Base-by-base conservation (phyloP, 1,140 invertebrate species). In the Stratiolaelaps scimitus region DNA sequence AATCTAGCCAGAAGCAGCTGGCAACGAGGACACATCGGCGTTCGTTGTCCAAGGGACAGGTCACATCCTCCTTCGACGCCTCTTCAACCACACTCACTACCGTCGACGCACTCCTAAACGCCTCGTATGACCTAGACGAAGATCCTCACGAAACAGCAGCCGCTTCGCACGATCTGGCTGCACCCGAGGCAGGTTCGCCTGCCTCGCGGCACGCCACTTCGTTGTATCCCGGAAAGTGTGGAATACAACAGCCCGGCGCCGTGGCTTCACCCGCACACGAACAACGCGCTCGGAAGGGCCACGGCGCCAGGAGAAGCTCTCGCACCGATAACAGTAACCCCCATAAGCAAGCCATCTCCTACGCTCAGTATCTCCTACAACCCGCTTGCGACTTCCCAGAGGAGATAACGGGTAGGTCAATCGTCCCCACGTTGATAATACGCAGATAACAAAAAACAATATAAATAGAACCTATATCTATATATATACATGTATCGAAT, bases 21-120 rank as follows among this genome's bases (percentile, higher is more conserved):
- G 34, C 34, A 6, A 10, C 34, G 34, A 6, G 34, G 34, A 40
- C 34, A 40, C 34, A 40, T 10, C 53, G 34, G 53, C 26, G 23
- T 17, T 60, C 53, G 26, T 5, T 60, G 23, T 60, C 53, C 17
- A 60, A 60, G 26, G 34, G 10, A 40, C 34, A 40, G 34, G 34
- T 40, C 34, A 10, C 34, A 40, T 60, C 53, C 53, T 60, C 53
- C 53, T 60, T 60, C 53, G 53, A 60, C 53, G 53, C 53, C 15
- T 60, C 53, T 60, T 60, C 53, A 60, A 60, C 53, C 53, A 60
- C 53, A 60, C 53, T 60, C 53, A 60, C 53, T 60, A 60, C 53
- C 53, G 53, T 60, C 53, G 53, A 60, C 53, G 53, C 53, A 26
- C 53, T 60, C 53, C 53, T 60, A 34, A 60, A 60, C 53, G 34